Evolutionary conservation across 2,113 vertebrate species (phyloP).

Genomic region (Muntiacus muntjak): DNA sequence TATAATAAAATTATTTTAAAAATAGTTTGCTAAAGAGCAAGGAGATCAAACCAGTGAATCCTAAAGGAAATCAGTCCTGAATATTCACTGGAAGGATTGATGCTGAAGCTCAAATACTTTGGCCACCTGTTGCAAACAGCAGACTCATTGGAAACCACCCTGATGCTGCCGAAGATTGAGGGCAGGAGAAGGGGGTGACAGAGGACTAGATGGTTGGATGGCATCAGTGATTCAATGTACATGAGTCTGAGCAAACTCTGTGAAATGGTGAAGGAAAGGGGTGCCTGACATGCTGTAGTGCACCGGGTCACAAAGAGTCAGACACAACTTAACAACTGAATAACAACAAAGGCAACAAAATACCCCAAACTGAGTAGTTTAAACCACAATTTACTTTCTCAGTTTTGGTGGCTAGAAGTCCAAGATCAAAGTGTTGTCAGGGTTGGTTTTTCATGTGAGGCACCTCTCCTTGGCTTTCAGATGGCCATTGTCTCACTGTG

Average conservation of each 20-base stretch:
- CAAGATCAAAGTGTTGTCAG: not conserved
- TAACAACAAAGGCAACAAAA: not conserved
- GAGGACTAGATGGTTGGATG: not conserved
- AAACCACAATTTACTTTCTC: not conserved
- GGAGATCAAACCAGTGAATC: not conserved
- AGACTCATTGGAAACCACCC: not conserved
- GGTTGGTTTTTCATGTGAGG: not conserved
- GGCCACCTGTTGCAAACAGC: not conserved
- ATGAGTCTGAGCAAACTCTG: not conserved
- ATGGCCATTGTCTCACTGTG: not conserved
- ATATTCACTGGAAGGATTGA: not conserved
- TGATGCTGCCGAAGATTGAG: not conserved
- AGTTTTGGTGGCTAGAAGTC: not conserved
- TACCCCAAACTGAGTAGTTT: not conserved
- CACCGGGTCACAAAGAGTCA: rapidly evolving
- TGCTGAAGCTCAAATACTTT: not conserved
- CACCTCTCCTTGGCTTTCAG: not conserved
- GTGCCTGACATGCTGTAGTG: not conserved
- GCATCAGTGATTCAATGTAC: not conserved
- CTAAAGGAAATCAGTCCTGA: not conserved
- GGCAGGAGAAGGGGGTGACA: not conserved
- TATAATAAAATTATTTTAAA: not conserved
- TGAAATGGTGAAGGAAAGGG: not conserved
- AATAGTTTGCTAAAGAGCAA: not conserved
- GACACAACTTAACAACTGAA: not conserved